Base-by-base conservation (phyloP, 1,140 invertebrate species). In the Campoletis sonorensis region DNA sequence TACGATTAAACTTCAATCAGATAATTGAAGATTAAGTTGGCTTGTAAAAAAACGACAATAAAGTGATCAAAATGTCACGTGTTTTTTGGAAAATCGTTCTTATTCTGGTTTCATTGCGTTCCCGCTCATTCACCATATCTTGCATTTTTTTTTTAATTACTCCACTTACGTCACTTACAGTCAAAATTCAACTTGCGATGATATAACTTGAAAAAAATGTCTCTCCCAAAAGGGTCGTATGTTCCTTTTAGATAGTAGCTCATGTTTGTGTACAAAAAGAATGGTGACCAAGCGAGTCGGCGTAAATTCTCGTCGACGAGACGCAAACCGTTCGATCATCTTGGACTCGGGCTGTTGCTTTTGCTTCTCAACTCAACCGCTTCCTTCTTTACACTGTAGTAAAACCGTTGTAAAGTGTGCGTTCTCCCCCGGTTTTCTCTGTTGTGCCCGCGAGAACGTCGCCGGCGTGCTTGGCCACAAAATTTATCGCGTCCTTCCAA, bases 251-350 rank as follows among this genome's bases (percentile, higher is more conserved):
- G 40, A 79, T 73, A 80, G 78, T 82, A 18, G 40, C 61, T 54
- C 27, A 54, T 54, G 51, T 21, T 54, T 54, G 13, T 23, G 13
- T 30, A 26, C 49, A 75, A 78, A 54, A 70, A 49, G 81, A 79
- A 79, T 70, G 82, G 82, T 85, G 76, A 68, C 78, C 84, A 85
- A 82, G 79, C 77, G 64, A 82, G 64, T 61, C 72, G 64, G 54
- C 68, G 79, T 82, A 82, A 78, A 77, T 77, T 79, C 40, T 78
- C 64, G 72, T 26, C 33, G 67, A 72, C 54, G 49, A 21, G 73
- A 71, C 68, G 67, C n/a, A 45, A 27, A 79, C 49, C 68, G 26
- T 81, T 81, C 80, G 82, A 81, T 84, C 80, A 84, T 81, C 77
- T 33, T 76, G 76, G 30, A 33, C 76, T 79, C 45, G 23, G 68